These are phyloP conservation scores for Marasmarcha lunaedactyla DNA, from an alignment of 2,888 invertebrate genomes.

Conservation along the genomic window DNA sequence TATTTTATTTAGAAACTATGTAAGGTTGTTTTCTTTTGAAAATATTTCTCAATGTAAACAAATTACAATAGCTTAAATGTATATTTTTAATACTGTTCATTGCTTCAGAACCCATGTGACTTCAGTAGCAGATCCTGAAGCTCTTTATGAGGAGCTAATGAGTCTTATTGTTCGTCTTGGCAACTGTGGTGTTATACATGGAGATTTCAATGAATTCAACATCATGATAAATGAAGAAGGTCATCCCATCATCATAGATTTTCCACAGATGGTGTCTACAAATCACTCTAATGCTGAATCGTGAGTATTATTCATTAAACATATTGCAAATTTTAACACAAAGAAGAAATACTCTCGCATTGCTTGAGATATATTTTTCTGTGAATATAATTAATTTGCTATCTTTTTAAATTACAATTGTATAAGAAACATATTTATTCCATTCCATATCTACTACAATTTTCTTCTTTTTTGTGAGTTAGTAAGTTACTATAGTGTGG, in stretches of 20 bases:
- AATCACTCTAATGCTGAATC: slow-evolving; percentile 91
- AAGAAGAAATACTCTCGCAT: no score
- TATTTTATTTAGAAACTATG: not conserved
- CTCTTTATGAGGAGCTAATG: slow-evolving; percentile 94
- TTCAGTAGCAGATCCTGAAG: slow-evolving; percentile 74
- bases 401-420: no score
- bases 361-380: no score
- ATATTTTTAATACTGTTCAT: not conserved
- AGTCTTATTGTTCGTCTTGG: slow-evolving; percentile 90
- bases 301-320: slow-evolving; percentile 56
- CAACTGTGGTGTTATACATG: slow-evolving; percentile 96
- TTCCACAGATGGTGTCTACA: slow-evolving; percentile 99
- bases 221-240: slow-evolving; percentile 87
- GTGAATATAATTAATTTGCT: no score
- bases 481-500: no score
- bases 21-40: not conserved
- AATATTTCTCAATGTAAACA: not conserved
- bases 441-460: no score
- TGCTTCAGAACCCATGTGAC: slow-evolving; percentile 72
- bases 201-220: slow-evolving; percentile 99
- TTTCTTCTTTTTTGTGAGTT: no score
- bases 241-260: slow-evolving; percentile 92
- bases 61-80: not conserved
- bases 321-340: no score
- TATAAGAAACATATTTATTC: no score